Conservation (phyloP, 2,797 vertebrate species). For the Carapus acus region DNA sequence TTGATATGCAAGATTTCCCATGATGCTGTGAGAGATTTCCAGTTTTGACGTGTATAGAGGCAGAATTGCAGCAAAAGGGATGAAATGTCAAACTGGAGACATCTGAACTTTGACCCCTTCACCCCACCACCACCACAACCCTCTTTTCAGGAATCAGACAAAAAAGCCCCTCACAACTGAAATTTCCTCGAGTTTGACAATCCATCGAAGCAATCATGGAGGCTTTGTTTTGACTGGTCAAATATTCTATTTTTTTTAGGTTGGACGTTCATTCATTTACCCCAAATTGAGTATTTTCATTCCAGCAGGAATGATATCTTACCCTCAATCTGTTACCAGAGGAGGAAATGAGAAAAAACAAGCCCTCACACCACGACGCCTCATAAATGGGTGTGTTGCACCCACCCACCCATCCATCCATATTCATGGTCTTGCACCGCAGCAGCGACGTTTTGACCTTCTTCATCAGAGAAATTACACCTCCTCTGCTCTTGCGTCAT, state of each 20-base stretch:
- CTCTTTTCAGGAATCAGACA: constrained; percentile 6
- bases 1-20: too few species aligned
- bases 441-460: neutral
- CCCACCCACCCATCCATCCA: constrained; percentile 5
- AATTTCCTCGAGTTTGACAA: constrained; percentile 9
- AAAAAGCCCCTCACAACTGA: constrained; percentile 17
- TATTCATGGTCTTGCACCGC: neutral
- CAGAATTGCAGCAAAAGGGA: too few species aligned
- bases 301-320: neutral
- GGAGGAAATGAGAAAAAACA: constrained; percentile 5
- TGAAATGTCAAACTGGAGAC: too few species aligned
- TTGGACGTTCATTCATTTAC: constrained; percentile 12
- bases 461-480: neutral
- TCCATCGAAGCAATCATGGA: constrained; percentile 13
- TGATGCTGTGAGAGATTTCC: too few species aligned
- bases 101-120: too few species aligned
- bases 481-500: neutral
- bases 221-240: constrained; percentile 25
- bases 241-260: constrained; percentile 4
- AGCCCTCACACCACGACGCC: constrained; percentile 9
- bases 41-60: too few species aligned
- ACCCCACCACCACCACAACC: too few species aligned
- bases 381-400: neutral
- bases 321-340: neutral
- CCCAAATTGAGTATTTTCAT: neutral